Base-by-base conservation (phyloP, 2,888 invertebrate genomes). In the Isotomurus palustris region DNA sequence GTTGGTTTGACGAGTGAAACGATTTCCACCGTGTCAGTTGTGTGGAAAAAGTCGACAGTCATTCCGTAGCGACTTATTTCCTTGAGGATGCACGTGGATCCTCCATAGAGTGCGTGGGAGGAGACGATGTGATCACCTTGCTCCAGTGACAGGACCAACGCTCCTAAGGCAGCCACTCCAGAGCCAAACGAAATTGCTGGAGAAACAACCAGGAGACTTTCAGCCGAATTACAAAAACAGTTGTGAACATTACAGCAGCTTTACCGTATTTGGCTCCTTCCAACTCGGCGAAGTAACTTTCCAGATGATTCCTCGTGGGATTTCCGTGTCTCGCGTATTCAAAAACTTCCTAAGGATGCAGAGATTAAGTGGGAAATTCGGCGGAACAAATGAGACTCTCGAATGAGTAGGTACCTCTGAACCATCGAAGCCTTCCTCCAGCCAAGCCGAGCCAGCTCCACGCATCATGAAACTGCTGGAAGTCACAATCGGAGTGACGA, bases 291-390 rank as follows among this genome's bases (percentile, higher is more conserved):
- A 99, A 76, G 73, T 91, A 91, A 69, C 83, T 81, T 77, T 99
- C 94, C 59, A 97, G 78, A 22, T 87, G 86, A 67, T 87, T 84
- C 64, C 97, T 81, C 0, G 91, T 88, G 24, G 97, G 97, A 78
- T 99, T 99, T 36, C 92, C 93, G 73, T 91, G 88, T 73, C 97
- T 81, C 0, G 89, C 86, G 75, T 97, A 97, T 71, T 93, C 93
- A 76, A 80, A 95, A 48, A 88, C 86, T 88, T 91, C 72, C 58
- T 75, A 75, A 70, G 53, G 48, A 49, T 21, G 14, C 29, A n/a
- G 24, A 50, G 3, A 27, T 25, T 27, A 14, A 36, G 10, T 40
- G n/a, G 14, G n/a, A 50, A 43, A 43, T 5, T 43, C 4, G 6
- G 22, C 43, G 21, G 21, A 24, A n/a, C 17, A n/a, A 6, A 22